Conservation (phyloP, 2,797 vertebrate genomes). For the Sciaenops ocellatus region DNA sequence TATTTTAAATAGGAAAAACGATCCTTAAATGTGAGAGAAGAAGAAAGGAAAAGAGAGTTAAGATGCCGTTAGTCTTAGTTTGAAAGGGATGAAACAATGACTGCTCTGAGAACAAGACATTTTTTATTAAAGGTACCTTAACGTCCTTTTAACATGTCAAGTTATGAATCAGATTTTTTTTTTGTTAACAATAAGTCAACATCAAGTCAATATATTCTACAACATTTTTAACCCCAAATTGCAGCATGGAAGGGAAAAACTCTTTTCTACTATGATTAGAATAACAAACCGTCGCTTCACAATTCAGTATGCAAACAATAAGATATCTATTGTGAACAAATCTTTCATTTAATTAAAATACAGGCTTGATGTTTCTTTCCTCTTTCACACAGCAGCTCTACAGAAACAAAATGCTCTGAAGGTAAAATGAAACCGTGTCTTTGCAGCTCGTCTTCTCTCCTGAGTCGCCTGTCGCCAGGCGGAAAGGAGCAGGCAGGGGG, state of each 20-base stretch:
- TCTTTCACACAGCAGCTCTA: background rate
- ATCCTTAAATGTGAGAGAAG: background rate
- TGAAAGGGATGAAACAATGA: background rate
- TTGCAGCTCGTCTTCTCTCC: slow-evolving; percentile 26
- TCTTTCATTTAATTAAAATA: background rate
- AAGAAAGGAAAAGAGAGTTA: background rate
- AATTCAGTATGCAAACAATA: background rate
- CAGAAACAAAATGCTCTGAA: slow-evolving; percentile 10
- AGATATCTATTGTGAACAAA: background rate
- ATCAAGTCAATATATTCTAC: background rate
- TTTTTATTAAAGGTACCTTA: background rate
- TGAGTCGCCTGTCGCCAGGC: slow-evolving; percentile 39
- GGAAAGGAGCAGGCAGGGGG: background rate
- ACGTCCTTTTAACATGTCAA: background rate
- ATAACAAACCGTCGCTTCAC: background rate
- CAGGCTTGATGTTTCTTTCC: background rate
- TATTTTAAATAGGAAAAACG: background rate
- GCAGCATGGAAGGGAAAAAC: background rate
- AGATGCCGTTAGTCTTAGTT: background rate
- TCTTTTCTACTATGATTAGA: background rate
- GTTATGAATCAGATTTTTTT: background rate
- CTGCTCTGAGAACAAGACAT: background rate
- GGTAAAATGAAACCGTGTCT: slow-evolving; percentile 36
- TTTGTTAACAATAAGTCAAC: background rate
- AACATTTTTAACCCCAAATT: background rate